phyloP scores from a whole-genome alignment of 2,888 invertebrate species.

The Lydus trimaculatus region DNA sequence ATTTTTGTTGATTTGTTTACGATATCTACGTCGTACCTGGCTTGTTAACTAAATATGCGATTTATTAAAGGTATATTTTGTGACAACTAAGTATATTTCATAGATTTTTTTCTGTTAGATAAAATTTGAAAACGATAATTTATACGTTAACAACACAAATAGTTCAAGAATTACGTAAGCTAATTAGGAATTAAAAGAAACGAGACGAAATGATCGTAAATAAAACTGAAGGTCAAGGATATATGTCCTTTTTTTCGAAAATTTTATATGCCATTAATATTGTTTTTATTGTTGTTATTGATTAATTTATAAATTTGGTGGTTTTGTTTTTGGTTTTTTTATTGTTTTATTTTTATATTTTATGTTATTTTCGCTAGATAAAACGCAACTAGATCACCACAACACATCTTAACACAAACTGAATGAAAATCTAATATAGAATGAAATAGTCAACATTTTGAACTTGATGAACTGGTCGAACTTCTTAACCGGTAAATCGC shows the following conservation, averaged over 20 bases:
- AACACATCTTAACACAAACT: slow-evolving; percentile 15
- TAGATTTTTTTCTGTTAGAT: not conserved
- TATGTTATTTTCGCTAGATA: slow-evolving; percentile 17
- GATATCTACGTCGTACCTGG: not conserved
- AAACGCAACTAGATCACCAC: slow-evolving; percentile 12
- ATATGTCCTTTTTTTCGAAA: not conserved
- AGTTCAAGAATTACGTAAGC: slow-evolving; percentile 35
- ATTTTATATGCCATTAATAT: not conserved
- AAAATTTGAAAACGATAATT: not conserved
- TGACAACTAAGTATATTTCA: not conserved
- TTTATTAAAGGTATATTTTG: not conserved
- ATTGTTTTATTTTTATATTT: too few relatives aligned
- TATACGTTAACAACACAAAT: slow-evolving; percentile 30
- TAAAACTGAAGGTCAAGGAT: slow-evolving; percentile 39
- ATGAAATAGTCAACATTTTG: slow-evolving; percentile 26
- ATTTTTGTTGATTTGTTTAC: not conserved
- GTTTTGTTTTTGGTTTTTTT: slow-evolving; percentile 16
- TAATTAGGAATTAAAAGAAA: slow-evolving; percentile 33
- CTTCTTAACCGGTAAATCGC: slow-evolving; percentile 43
- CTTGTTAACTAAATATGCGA: not conserved
- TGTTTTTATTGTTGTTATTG: slow-evolving; percentile 5
- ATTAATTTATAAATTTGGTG: slow-evolving; percentile 4
- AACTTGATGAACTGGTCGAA: slow-evolving; percentile 36
- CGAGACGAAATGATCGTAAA: slow-evolving; percentile 32
- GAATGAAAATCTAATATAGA: slow-evolving; percentile 24